Evolutionary conservation across 1,140 invertebrate species (phyloP).

Genomic region (Apis florea): DNA sequence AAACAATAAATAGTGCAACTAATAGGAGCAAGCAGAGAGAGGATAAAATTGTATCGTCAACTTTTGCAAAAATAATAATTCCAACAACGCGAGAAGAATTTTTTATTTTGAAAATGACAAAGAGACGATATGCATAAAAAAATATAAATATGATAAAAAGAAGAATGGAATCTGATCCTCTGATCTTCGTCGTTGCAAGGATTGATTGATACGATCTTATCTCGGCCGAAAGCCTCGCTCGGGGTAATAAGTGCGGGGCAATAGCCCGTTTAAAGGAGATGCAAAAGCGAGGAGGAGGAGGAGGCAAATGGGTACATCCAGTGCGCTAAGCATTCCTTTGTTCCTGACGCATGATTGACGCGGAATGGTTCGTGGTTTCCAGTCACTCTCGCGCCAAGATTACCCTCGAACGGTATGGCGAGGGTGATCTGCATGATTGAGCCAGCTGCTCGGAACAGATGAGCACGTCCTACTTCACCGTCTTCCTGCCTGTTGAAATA

Average conservation of each 20-base stretch:
- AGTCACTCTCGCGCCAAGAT: slow-evolving; percentile 39
- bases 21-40: too few species aligned
- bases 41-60: neutral
- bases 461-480: neutral
- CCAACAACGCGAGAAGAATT: too few species aligned
- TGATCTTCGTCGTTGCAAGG: too few species aligned
- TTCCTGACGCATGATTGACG: slow-evolving; percentile 64
- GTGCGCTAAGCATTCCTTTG: slow-evolving; percentile 61
- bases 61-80: too few species aligned
- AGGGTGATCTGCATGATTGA: slow-evolving; percentile 10
- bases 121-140: too few species aligned
- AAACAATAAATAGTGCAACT: too few species aligned
- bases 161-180: too few species aligned
- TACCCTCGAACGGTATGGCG: slow-evolving; percentile 37
- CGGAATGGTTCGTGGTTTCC: slow-evolving; percentile 54
- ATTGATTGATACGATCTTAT: slow-evolving; percentile 28
- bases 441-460: slow-evolving; percentile 22
- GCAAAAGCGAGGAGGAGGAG: slow-evolving; percentile 44
- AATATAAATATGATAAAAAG: too few species aligned
- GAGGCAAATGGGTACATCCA: slow-evolving; percentile 64
- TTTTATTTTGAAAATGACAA: too few species aligned
- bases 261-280: slow-evolving; percentile 59
- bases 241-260: neutral
- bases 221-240: neutral
- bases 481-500: neutral